phyloP scores from a whole-genome alignment of 37 sponge, comb jelly and placozoan species.

The Ephydatia muelleri region DNA sequence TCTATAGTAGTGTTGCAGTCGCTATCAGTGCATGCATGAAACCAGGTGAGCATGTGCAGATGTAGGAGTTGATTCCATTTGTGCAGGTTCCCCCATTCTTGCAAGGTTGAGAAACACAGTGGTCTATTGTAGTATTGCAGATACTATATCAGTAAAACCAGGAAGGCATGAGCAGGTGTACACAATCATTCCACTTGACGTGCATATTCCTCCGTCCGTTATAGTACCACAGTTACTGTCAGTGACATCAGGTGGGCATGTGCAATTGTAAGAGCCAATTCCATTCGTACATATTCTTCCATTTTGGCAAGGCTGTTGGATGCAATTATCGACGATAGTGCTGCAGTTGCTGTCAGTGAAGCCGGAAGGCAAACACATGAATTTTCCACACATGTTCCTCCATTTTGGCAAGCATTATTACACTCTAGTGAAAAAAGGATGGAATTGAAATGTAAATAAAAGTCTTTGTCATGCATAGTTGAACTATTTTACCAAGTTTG shows the following conservation, averaged over 20 bases:
- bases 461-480: no score
- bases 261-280: constrained; percentile 26
- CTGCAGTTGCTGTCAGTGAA: constrained; percentile 38
- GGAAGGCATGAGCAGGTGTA: constrained; percentile 30
- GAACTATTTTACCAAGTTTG: no score
- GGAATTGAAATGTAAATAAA: no score
- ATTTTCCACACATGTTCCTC: constrained; percentile 43
- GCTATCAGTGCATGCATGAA: constrained; percentile 31
- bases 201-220: constrained; percentile 55
- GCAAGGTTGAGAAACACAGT: constrained; percentile 37
- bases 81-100: constrained; percentile 22
- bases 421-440: no score
- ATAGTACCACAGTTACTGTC: constrained; percentile 35
- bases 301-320: constrained; percentile 29
- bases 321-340: constrained; percentile 44
- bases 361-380: constrained; percentile 50
- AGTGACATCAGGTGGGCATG: constrained; percentile 43
- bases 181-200: constrained; percentile 35
- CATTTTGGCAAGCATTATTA: constrained; percentile 57
- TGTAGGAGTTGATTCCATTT: no score
- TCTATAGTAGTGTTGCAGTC: constrained; percentile 36
- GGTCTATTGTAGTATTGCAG: constrained; percentile 19
- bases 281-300: constrained; percentile 46
- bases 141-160: constrained; percentile 28
- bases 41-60: constrained; percentile 30